Evolutionary conservation across 1,140 invertebrate genomes (phyloP).

Genomic region (Anoplophora glabripennis): DNA sequence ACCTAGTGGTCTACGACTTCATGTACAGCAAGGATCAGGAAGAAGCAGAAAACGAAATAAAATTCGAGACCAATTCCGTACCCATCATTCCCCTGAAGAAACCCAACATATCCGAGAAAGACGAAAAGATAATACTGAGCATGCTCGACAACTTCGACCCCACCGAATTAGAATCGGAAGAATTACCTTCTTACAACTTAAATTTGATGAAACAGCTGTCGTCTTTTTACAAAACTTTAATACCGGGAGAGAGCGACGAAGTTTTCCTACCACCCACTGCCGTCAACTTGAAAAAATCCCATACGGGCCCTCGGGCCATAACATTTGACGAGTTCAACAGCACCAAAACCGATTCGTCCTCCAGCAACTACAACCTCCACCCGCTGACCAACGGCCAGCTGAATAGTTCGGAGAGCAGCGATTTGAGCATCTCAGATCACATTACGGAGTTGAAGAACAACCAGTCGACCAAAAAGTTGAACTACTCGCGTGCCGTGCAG

Average conservation of each 20-base stretch:
- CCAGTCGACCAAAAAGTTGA: slow-evolving; percentile 39
- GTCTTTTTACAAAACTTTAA: slow-evolving; percentile 44
- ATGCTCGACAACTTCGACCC: slow-evolving; percentile 11
- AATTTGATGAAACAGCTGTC: slow-evolving; percentile 35
- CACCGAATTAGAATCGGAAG: slow-evolving; percentile 10
- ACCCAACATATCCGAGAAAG: slow-evolving; percentile 4
- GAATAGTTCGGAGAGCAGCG: slow-evolving; percentile 14
- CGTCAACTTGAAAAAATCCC: slow-evolving; percentile 17
- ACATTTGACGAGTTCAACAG: slow-evolving; percentile 29
- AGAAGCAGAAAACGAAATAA: not conserved
- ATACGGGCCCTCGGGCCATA: slow-evolving; percentile 37
- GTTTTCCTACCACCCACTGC: slow-evolving; percentile 42
- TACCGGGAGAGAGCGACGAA: slow-evolving; percentile 44
- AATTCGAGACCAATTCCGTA: not conserved
- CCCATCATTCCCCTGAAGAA: slow-evolving; percentile 1
- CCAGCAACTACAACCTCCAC: slow-evolving; percentile 20
- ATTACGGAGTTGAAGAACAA: slow-evolving; percentile 44
- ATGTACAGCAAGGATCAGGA: slow-evolving; percentile 49
- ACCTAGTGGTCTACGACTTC: slow-evolving; percentile 59
- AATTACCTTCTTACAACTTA: slow-evolving; percentile 20
- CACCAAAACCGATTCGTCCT: slow-evolving; percentile 35
- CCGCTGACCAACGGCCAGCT: slow-evolving; percentile 36
- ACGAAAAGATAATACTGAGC: slow-evolving; percentile 7
- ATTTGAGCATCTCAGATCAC: slow-evolving; percentile 46
- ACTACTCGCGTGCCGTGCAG: slow-evolving; percentile 51